phyloP scores from a whole-genome alignment of 1,140 invertebrate genomes.

The Tenebrio molitor region DNA sequence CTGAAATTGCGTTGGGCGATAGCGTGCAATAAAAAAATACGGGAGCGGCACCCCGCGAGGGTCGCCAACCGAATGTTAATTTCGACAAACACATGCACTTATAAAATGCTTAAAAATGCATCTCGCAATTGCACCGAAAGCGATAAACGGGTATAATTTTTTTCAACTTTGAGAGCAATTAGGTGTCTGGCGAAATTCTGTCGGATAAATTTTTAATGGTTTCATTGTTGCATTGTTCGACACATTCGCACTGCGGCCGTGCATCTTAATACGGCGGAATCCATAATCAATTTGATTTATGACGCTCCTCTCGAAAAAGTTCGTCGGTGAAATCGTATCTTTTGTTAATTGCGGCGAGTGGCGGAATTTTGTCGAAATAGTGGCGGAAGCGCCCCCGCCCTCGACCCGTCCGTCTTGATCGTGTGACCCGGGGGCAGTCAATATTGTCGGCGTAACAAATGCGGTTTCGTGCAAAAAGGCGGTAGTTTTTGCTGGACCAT shows the following conservation, averaged over 20 bases:
- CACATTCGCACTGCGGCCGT: not conserved
- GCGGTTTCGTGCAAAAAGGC: slow-evolving; percentile 17
- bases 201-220: slow-evolving; percentile 11
- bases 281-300: slow-evolving; percentile 6
- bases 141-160: slow-evolving; percentile 37
- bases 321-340: no score
- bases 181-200: not conserved
- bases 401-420: not conserved
- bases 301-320: slow-evolving; percentile 1
- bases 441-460: slow-evolving; percentile 33
- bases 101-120: slow-evolving; percentile 24
- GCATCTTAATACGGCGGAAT: not conserved
- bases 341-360: no score
- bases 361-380: not conserved
- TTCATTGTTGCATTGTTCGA: slow-evolving; percentile 13
- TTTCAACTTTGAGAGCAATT: slow-evolving; percentile 20
- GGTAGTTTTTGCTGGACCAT: slow-evolving; percentile 56
- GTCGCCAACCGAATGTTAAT: not conserved
- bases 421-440: not conserved
- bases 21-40: no score
- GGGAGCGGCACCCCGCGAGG: no score
- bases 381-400: not conserved
- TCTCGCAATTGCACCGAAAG: slow-evolving; percentile 33
- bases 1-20: not conserved
- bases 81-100: slow-evolving; percentile 9